Conservation (phyloP, 2,888 invertebrate genomes). For the Tetragnatha montana region DNA sequence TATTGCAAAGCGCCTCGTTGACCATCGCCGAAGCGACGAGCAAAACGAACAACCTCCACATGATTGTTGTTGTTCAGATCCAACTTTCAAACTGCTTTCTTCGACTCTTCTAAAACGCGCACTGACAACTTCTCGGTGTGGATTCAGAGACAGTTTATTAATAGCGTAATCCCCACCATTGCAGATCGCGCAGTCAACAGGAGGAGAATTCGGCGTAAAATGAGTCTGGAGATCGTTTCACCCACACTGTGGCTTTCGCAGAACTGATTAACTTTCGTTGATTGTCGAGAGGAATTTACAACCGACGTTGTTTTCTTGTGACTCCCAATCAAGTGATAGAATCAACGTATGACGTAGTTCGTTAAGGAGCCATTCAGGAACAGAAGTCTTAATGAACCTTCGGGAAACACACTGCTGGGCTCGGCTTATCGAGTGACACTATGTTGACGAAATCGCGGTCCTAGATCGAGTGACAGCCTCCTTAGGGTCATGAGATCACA, state of each 20-base stretch:
- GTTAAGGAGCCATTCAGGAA: slow-evolving; percentile 8
- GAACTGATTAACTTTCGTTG: slow-evolving; percentile 39
- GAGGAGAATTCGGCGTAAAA: neutral
- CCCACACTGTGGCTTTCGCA: slow-evolving; percentile 3
- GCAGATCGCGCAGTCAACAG: neutral
- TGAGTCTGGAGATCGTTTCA: neutral
- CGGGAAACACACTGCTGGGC: neutral
- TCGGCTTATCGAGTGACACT: slow-evolving; percentile 54
- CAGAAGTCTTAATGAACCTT: slow-evolving; percentile 29
- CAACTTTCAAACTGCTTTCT: neutral
- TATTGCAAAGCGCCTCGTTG: slow-evolving; percentile 14
- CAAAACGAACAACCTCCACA: neutral
- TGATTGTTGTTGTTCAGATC: neutral
- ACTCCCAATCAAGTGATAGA: slow-evolving; percentile 37
- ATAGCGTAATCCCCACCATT: slow-evolving; percentile 21
- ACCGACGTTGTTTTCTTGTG: slow-evolving; percentile 6
- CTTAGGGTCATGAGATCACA: slow-evolving; percentile 47
- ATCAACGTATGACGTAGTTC: slow-evolving; percentile 23
- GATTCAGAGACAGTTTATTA: neutral
- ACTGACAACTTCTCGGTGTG: neutral
- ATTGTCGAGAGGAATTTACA: slow-evolving; percentile 6
- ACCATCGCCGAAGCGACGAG: neutral
- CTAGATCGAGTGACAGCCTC: slow-evolving; percentile 34
- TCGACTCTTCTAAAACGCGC: neutral
- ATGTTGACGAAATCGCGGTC: slow-evolving; percentile 39